These are phyloP conservation scores for Pterostichus madidus DNA, from an alignment of 2,888 invertebrate species.

Conservation along the genomic window DNA sequence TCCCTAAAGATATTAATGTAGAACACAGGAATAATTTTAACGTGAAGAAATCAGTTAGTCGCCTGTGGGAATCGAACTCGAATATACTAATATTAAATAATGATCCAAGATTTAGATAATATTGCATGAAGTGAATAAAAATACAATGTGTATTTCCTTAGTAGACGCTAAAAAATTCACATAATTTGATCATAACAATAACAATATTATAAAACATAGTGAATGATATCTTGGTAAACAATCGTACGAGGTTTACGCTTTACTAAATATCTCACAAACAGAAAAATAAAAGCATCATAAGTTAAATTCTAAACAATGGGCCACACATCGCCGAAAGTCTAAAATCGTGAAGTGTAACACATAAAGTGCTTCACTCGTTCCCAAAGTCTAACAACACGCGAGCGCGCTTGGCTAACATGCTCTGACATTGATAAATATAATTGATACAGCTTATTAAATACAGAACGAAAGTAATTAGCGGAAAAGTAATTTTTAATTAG, in stretches of 20 bases:
- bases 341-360: conserved; percentile 51
- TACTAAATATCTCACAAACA: conserved; percentile 52
- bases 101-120: too few species aligned
- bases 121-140: too few species aligned
- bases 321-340: conserved; percentile 28
- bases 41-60: too few species aligned
- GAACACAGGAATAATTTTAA: too few species aligned
- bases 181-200: not conserved
- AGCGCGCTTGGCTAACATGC: conserved; percentile 24
- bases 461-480: conserved; percentile 65
- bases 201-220: conserved; percentile 15
- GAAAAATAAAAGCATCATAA: conserved; percentile 44
- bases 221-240: conserved; percentile 26
- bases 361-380: conserved; percentile 28
- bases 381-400: conserved; percentile 48
- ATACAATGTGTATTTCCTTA: not conserved
- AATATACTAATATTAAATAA: too few species aligned
- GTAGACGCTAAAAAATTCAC: conserved; percentile 5
- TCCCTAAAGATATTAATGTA: too few species aligned
- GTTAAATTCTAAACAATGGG: conserved; percentile 43
- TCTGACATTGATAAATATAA: conserved; percentile 66
- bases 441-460: conserved; percentile 67
- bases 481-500: conserved; percentile 66
- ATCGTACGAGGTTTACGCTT: conserved; percentile 31
- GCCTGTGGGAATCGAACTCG: too few species aligned